A percentile compares a stretch with the other conserved stretches of the same genome.
Conservation (phyloP, 1,140 invertebrate species). For the Brachionus plicatilis region DNA sequence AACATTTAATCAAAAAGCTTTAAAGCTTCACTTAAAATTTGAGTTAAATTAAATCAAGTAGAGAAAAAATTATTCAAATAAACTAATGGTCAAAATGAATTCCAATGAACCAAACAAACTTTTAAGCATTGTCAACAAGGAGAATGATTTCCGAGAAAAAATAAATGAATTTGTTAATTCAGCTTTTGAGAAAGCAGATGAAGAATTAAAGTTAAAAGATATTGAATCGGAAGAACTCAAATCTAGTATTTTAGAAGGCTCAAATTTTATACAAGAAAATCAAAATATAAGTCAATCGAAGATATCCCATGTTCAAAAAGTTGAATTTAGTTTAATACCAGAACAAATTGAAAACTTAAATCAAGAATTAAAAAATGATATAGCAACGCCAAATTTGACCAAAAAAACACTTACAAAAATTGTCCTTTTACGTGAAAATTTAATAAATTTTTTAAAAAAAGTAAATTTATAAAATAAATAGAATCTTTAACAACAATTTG, state of each 20-base stretch:
- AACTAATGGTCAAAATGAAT: background rate
- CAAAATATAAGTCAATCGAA: background rate
- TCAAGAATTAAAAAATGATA: background rate
- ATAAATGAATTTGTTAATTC: background rate
- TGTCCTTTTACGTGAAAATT: background rate
- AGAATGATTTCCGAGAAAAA: background rate
- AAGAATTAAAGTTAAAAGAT: background rate
- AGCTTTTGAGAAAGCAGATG: background rate
- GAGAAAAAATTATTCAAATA: background rate
- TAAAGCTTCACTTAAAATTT: background rate
- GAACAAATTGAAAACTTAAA: background rate
- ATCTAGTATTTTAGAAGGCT: background rate
- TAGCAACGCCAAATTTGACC: background rate
- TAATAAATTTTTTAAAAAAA: background rate
- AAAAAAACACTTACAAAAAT: background rate
- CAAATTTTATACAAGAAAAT: background rate
- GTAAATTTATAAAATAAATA: background rate
- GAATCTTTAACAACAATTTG: no score
- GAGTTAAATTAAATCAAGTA: background rate
- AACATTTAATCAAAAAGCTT: background rate
- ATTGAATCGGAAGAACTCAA: background rate
- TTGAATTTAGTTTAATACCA: background rate
- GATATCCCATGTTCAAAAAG: background rate
- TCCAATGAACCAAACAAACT: background rate
- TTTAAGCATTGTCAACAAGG: background rate